Conservation (phyloP, 2,113 vertebrate species). For the Nothocercus julius region DNA sequence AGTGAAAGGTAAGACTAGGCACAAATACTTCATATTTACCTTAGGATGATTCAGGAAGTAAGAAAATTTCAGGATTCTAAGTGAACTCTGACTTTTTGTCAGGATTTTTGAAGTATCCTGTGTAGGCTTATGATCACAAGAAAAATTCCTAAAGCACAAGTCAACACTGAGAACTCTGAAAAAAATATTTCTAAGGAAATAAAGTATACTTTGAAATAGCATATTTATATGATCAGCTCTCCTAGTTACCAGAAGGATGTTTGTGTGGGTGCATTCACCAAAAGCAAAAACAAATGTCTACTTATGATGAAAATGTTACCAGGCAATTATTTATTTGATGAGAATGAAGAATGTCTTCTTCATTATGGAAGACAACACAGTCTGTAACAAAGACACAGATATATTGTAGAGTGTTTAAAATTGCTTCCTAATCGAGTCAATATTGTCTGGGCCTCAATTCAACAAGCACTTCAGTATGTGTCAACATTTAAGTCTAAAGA, state of each 20-base stretch:
- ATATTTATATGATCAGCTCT: background rate
- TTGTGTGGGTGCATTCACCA: background rate
- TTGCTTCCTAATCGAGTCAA: background rate
- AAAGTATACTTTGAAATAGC: background rate
- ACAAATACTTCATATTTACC: background rate
- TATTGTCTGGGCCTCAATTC: background rate
- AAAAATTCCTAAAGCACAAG: background rate
- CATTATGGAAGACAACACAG: background rate
- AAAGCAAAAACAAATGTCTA: background rate
- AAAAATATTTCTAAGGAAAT: background rate
- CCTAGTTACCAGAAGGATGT: background rate
- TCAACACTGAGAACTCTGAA: background rate
- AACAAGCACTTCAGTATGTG: slow-evolving; percentile 13
- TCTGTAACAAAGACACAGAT: background rate
- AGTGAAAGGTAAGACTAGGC: background rate
- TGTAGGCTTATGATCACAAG: background rate
- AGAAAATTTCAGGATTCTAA: background rate
- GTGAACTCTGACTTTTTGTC: background rate
- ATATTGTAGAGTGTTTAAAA: slow-evolving; percentile 1
- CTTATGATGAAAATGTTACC: background rate
- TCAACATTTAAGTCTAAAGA: background rate
- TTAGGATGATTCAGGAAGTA: background rate
- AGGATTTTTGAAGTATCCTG: background rate
- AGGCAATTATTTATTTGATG: background rate
- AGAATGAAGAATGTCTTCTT: slow-evolving; percentile 1